A percentile compares a stretch with the other conserved stretches of the same genome.
Evolutionary conservation across 2,888 invertebrate species (phyloP).

Genomic region (Pyrgus malvae): DNA sequence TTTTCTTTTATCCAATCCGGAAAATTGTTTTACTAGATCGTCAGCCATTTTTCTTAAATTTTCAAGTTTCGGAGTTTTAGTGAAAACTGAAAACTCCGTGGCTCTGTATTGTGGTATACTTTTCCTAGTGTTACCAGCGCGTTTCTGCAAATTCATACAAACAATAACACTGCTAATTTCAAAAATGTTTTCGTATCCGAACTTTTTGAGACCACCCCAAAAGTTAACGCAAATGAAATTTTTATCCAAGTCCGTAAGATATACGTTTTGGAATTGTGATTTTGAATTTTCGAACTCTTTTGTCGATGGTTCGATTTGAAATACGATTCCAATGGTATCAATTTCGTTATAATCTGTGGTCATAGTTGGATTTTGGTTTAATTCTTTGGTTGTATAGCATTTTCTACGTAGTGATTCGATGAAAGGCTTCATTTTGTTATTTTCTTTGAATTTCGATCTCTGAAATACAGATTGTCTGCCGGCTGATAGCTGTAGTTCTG

Average conservation of each 20-base stretch:
- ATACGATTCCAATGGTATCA: conserved; percentile 87
- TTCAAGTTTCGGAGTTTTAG: conserved; percentile 81
- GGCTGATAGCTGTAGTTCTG: conserved; percentile 80
- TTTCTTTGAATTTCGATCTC: conserved; percentile 46
- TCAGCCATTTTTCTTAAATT: conserved; percentile 70
- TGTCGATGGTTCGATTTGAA: conserved; percentile 76
- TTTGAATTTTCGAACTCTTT: conserved; percentile 58
- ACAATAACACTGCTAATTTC: conserved; percentile 80
- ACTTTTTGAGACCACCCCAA: conserved; percentile 77
- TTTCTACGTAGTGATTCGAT: conserved; percentile 51
- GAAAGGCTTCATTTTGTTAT: conserved; percentile 38
- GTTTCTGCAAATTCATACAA: conserved; percentile 84
- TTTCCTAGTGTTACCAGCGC: conserved; percentile 71
- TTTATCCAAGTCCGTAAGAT: conserved; percentile 79
- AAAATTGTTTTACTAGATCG: conserved; percentile 58
- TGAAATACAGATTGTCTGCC: conserved; percentile 75
- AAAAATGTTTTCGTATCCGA: conserved; percentile 79
- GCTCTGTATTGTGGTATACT: conserved; percentile 82
- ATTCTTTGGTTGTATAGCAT: conserved; percentile 71
- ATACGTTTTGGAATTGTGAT: conserved; percentile 78
- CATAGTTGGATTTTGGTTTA: conserved; percentile 50
- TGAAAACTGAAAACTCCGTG: conserved; percentile 83
- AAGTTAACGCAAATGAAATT: conserved; percentile 79
- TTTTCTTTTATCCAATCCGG: conserved; percentile 41
- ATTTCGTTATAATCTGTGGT: conserved; percentile 84